Percentiles rank a stretch among this genome's conserved stretches.
These are phyloP conservation scores for Vesta saturnalis DNA, from an alignment of 2,888 invertebrate species.

Conservation along the genomic window DNA sequence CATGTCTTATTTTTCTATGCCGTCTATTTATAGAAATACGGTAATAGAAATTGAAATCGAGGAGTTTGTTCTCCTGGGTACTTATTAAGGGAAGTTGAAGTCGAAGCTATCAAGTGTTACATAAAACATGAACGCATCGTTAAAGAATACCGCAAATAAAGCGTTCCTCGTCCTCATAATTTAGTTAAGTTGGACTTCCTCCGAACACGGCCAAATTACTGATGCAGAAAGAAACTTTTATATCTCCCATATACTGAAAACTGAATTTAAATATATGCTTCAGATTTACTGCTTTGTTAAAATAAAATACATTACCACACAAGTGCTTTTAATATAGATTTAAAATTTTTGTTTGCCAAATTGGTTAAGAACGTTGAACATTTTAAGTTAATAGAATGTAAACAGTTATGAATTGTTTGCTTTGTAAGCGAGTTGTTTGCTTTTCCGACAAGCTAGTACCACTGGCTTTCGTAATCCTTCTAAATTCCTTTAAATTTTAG, in stretches of 20 bases:
- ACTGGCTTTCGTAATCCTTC: conserved; percentile 2
- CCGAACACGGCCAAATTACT: no score
- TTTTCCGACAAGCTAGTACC: conserved; percentile 2
- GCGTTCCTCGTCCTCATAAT: conserved; percentile 47
- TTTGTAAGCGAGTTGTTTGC: conserved; percentile 13
- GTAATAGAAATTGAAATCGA: conserved; percentile 31
- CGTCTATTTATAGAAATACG: conserved; percentile 19
- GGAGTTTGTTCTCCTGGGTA: conserved; percentile 35
- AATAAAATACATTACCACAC: no score
- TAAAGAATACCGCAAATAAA: conserved; percentile 51
- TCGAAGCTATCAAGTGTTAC: conserved; percentile 45
- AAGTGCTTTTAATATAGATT: neutral
- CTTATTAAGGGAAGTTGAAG: conserved; percentile 44
- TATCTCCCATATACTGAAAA: no score
- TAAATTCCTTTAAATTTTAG: neutral
- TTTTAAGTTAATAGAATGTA: conserved; percentile 11
- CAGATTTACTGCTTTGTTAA: neutral
- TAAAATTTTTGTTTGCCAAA: neutral
- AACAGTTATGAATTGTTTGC: conserved; percentile 14
- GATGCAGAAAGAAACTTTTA: no score
- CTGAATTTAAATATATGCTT: neutral
- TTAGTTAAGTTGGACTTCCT: conserved; percentile 45
- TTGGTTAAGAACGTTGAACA: conserved; percentile 1
- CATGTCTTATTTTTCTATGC: neutral
- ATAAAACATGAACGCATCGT: conserved; percentile 54